Evolutionary conservation across 2,888 invertebrate genomes (phyloP), one percentile per base, ranked within the genome.

Genomic region (Drosophila austrosaltans): DNA sequence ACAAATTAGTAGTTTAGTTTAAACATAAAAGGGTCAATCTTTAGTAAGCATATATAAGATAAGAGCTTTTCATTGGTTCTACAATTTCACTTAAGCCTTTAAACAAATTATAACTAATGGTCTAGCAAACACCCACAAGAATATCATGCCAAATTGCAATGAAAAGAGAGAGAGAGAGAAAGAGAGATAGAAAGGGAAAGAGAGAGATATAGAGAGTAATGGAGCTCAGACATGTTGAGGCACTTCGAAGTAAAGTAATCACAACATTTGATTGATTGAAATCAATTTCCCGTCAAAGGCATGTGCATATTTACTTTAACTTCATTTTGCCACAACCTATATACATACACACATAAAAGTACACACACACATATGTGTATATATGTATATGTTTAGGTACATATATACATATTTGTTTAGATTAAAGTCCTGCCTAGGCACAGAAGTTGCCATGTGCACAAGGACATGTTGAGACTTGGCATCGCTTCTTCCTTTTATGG

Each of bases 251-350:
- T 78, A 87, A 86, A 81, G 85, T 87, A 91, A 89, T 90, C 90
- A 87, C 84, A 83, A 85, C 77, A 81, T 82, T 90, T 92, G 91
- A 91, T 91, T 91, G 92, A 91, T 91, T 91, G 91, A 85, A 91
- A 91, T 90, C 89, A 90, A 91, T 90, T 90, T 87, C 87, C 87
- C 90, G 82, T 89, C 91, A 89, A 82, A 89, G 85, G 78, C 90
- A 89, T 72, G 63, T 67, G 60, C 63, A 86, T 86, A 86, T 86
- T 84, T 86, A 76, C 83, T 79, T 69, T 71, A 79, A 76, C 75
- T 79, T 79, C 71, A 73, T 77, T 82, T 48, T 25, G 4, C 44
- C 7, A 8, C 44, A 48, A 48, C 22, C 22, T 20, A 74, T 75
- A 62, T 71, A 70, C 69, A 54, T 32, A 44, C 57, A 40, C 22